Conservation (phyloP, 2,888 invertebrate species). For the Automeris io region DNA sequence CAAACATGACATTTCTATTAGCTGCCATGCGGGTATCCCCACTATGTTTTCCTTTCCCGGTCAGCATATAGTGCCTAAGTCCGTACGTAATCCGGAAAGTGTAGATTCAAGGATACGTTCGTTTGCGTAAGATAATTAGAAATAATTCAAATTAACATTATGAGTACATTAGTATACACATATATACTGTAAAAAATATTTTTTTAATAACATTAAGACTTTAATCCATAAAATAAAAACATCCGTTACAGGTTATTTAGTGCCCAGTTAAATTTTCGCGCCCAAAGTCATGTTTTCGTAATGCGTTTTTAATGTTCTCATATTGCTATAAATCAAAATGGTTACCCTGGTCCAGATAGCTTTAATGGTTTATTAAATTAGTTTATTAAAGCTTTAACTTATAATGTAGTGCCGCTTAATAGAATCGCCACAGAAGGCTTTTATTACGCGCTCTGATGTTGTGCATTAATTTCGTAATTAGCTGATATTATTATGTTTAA, state of each 20-base stretch:
- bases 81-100: too few relatives aligned
- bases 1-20: too few relatives aligned
- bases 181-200: too few relatives aligned
- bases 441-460: slow-evolving; percentile 5
- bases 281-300: slow-evolving; percentile 74
- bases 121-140: too few relatives aligned
- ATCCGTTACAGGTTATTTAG: slow-evolving; percentile 53
- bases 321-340: slow-evolving; percentile 74
- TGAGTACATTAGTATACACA: too few relatives aligned
- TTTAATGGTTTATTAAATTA: slow-evolving; percentile 75
- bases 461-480: slow-evolving; percentile 7
- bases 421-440: slow-evolving; percentile 23
- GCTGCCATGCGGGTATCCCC: too few relatives aligned
- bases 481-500: background rate
- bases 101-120: too few relatives aligned
- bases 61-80: too few relatives aligned
- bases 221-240: slow-evolving; percentile 42
- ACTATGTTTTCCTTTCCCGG: too few relatives aligned
- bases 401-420: slow-evolving; percentile 32
- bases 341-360: slow-evolving; percentile 72
- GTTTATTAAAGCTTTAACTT: slow-evolving; percentile 44
- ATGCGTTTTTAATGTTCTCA: slow-evolving; percentile 77
- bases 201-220: slow-evolving; percentile 12
- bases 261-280: slow-evolving; percentile 66
- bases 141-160: too few relatives aligned